These are phyloP conservation scores for Sphaeramia orbicularis DNA, from an alignment of 2,797 vertebrate genomes.

Conservation along the genomic window DNA sequence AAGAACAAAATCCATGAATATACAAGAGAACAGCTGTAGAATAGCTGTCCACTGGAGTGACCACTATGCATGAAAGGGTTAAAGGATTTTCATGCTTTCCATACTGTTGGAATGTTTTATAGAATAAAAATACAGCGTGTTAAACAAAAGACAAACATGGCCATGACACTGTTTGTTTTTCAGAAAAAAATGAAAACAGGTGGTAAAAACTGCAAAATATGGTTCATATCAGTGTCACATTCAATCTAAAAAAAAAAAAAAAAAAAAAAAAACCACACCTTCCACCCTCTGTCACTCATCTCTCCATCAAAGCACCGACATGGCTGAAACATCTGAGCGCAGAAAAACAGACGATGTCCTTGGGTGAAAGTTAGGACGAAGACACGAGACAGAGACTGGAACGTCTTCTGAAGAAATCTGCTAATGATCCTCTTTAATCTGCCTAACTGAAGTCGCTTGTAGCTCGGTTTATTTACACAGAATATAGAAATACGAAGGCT, in stretches of 20 bases:
- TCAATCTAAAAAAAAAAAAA: too few species aligned
- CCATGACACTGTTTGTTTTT: not conserved
- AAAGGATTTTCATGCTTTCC: constrained; percentile 8
- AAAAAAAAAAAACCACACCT: constrained; percentile 48
- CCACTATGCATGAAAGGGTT: too few species aligned
- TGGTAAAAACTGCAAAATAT: not conserved
- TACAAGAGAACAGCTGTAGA: too few species aligned
- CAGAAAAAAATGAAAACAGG: too few species aligned
- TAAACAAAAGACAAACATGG: constrained; percentile 14
- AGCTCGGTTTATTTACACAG: not conserved
- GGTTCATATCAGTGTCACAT: not conserved
- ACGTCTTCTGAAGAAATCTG: not conserved
- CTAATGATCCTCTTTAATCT: not conserved
- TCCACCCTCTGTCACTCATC: constrained; percentile 58
- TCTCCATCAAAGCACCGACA: constrained; percentile 31
- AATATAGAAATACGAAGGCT: not conserved
- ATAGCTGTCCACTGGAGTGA: too few species aligned
- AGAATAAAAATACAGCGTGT: not conserved
- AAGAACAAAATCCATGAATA: too few species aligned
- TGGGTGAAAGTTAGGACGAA: not conserved
- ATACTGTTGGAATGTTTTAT: constrained; percentile 15
- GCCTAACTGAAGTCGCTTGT: not conserved
- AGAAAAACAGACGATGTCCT: not conserved
- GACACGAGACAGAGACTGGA: not conserved
- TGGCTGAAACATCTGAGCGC: constrained; percentile 19